phyloP scores from a whole-genome alignment of 2,113 vertebrate genomes.

The Hypomesus transpacificus region DNA sequence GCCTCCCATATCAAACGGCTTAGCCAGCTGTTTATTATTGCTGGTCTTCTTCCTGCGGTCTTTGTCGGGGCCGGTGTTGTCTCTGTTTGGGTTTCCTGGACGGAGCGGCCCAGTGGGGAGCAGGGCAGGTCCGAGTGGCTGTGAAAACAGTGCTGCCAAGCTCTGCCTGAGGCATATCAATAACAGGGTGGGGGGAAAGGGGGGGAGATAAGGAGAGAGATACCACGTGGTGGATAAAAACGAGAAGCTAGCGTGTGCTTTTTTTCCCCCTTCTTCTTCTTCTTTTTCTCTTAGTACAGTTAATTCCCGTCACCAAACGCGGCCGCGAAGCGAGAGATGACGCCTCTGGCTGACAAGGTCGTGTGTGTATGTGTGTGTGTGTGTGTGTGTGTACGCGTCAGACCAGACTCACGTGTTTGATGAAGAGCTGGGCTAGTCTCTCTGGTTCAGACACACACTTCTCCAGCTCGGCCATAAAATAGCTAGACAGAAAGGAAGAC shows the following conservation, averaged over 20 bases:
- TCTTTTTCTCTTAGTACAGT: slow-evolving; percentile 25
- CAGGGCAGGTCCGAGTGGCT: slow-evolving; percentile 28
- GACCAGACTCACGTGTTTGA: slow-evolving; percentile 83
- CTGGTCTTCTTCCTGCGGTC: slow-evolving; percentile 44
- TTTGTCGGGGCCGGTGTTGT: slow-evolving; percentile 54
- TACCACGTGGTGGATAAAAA: slow-evolving; percentile 50
- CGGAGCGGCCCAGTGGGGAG: slow-evolving; percentile 43
- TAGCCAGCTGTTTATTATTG: slow-evolving; percentile 47
- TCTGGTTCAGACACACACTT: slow-evolving; percentile 84
- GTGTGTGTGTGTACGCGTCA: slow-evolving; percentile 8
- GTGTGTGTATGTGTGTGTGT: slow-evolving; percentile 5
- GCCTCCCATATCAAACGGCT: slow-evolving; percentile 41
- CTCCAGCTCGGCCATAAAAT: slow-evolving; percentile 86
- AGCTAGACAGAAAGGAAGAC: slow-evolving; percentile 63
- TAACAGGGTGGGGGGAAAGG: neutral
- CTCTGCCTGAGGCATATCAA: neutral
- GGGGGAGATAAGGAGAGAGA: slow-evolving; percentile 19
- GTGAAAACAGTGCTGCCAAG: slow-evolving; percentile 39
- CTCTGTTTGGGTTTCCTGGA: slow-evolving; percentile 54
- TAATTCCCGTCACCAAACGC: slow-evolving; percentile 41
- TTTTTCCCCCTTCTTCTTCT: slow-evolving; percentile 29
- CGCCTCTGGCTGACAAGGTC: slow-evolving; percentile 5
- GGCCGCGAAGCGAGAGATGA: slow-evolving; percentile 33
- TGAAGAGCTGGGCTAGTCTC: slow-evolving; percentile 87
- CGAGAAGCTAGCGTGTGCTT: slow-evolving; percentile 41